These are phyloP conservation scores for Coenonympha glycerion DNA, from an alignment of 2,888 invertebrate species.

Conservation along the genomic window DNA sequence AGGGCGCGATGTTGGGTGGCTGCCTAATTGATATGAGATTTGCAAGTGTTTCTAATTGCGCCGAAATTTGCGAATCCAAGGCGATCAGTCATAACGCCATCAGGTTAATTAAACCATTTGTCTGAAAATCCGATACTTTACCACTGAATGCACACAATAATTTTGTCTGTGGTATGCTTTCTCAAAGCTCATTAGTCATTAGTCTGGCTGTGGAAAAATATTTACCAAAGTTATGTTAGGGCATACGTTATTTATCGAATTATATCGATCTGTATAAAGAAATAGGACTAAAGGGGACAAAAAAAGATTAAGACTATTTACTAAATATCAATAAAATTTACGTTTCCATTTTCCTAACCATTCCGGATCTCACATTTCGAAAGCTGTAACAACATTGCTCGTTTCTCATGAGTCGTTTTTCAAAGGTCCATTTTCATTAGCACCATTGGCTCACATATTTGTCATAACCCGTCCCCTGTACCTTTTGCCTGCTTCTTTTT, in stretches of 20 bases:
- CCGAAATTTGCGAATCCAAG: constrained; percentile 65
- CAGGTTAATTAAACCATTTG: constrained; percentile 76
- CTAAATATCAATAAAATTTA: neutral
- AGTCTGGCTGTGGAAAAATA: neutral
- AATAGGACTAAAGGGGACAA: too few species aligned
- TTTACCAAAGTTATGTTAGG: neutral
- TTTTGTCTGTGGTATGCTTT: neutral
- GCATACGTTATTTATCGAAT: too few species aligned
- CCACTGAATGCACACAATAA: constrained; percentile 34
- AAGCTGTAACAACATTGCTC: constrained; percentile 39
- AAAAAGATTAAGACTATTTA: too few species aligned
- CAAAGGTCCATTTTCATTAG: constrained; percentile 72
- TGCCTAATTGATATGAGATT: constrained; percentile 76
- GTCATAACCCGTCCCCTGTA: constrained; percentile 67
- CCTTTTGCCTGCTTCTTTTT: constrained; percentile 55
- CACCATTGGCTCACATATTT: constrained; percentile 74
- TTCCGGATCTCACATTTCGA: constrained; percentile 10
- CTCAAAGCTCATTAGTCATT: neutral
- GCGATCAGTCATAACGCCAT: constrained; percentile 71
- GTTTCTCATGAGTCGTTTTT: constrained; percentile 40
- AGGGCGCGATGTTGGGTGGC: constrained; percentile 68
- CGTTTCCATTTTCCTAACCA: neutral
- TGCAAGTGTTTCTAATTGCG: constrained; percentile 74
- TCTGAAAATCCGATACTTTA: constrained; percentile 53
- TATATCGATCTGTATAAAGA: too few species aligned